Evolutionary conservation across 2,888 invertebrate genomes (phyloP), one percentile per base, ranked within the genome.

Genomic region (Elmis aenea): DNA sequence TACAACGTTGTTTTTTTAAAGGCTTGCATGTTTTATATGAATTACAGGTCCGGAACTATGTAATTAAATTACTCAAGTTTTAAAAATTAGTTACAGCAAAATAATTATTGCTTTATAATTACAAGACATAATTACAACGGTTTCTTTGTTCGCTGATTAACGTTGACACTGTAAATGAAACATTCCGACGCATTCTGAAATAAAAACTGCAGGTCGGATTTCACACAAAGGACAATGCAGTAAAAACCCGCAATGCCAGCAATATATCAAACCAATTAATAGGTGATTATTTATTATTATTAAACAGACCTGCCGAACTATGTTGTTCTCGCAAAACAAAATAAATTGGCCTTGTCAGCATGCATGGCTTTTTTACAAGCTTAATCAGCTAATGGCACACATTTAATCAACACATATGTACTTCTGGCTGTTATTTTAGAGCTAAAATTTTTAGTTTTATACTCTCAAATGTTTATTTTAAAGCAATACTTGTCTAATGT

Each of bases 231-330:
- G 61, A 61, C 61, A 60, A 59, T 61, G 60, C 53, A 46, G 51
- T 51, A 64, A 64, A 63, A 63, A 62, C 55, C 51, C 45, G 58
- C 54, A 59, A 60, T 60, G 60, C 57, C 58, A 57, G 62, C 62
- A 62, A 64, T 66, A 65, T 66, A 66, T 66, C 64, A 66, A 66
- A 66, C 62, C 62, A 65, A 66, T 65, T 66, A 66, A 63, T 65
- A 64, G 62, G 48, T 59, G 57, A 63, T 65, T 66, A 65, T 66
- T 66, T 66, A 64, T 64, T 59, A 59, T 62, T 62, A 62, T 50
- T 48, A 52, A 46, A 59, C 57, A 53, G 51, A 56, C 55, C 59
- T 58, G 61, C 62, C 64, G 63, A 65, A 50, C 48, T 49, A 45
- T 47, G 33, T 27, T 15, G 34, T 30, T 28, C 32, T 23, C 38